These are phyloP conservation scores for Platyscapa corneri DNA, from an alignment of 1,140 invertebrate genomes.

Conservation along the genomic window DNA sequence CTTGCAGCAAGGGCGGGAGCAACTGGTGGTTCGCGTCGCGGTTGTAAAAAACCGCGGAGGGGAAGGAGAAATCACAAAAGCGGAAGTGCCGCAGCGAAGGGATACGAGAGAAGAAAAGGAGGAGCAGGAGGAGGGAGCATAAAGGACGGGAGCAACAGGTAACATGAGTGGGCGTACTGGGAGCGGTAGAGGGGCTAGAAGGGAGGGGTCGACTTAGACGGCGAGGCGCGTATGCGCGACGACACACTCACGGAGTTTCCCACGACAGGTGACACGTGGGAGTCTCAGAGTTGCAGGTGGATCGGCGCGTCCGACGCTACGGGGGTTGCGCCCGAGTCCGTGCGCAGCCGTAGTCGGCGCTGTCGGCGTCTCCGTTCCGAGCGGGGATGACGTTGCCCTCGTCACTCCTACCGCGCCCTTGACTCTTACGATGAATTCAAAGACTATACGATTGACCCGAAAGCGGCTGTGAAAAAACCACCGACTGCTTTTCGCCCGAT, in stretches of 20 bases:
- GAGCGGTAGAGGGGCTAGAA: neutral
- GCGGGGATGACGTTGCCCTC: neutral
- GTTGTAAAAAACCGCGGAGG: slow-evolving; percentile 4
- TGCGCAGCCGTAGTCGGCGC: neutral
- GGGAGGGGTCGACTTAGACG: slow-evolving; percentile 50
- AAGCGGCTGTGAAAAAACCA: no score
- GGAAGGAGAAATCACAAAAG: slow-evolving; percentile 38
- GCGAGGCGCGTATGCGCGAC: slow-evolving; percentile 35
- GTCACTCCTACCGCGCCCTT: no score
- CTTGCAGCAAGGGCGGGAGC: slow-evolving; percentile 2
- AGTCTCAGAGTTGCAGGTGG: slow-evolving; percentile 59
- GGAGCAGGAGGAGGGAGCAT: no score
- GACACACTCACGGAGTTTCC: slow-evolving; percentile 64
- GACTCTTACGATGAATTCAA: no score
- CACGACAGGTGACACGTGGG: slow-evolving; percentile 74
- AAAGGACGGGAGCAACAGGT: slow-evolving; percentile 43
- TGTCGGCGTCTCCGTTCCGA: neutral
- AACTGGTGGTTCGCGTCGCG: neutral
- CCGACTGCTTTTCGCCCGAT: no score
- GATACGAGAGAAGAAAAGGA: neutral
- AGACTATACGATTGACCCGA: no score
- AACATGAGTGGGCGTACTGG: slow-evolving; percentile 41
- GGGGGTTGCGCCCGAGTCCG: neutral
- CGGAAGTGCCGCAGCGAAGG: slow-evolving; percentile 4
- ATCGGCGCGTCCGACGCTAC: neutral